Percentiles rank a stretch among this genome's conserved stretches.
Evolutionary conservation across 2,888 invertebrate genomes (phyloP).

Genomic region (Plagodis pulveraria): DNA sequence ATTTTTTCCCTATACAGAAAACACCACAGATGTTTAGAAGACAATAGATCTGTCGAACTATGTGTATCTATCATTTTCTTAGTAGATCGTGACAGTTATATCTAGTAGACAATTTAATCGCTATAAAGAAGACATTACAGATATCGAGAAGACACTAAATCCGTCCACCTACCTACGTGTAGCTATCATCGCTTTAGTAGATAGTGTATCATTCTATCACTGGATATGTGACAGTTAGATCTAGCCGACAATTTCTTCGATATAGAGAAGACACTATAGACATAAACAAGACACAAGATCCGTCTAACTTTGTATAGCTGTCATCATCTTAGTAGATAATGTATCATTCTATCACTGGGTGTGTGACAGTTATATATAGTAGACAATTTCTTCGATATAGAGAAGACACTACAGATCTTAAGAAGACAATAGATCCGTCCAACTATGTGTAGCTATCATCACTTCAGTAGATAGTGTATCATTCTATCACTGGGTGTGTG

Average conservation of each 20-base stretch:
- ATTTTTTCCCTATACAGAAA: slow-evolving; percentile 3
- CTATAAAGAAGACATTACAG: background rate
- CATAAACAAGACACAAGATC: background rate
- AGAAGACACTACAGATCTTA: background rate
- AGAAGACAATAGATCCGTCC: slow-evolving; percentile 1
- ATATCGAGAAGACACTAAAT: background rate
- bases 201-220: slow-evolving; percentile 35
- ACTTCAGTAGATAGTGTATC: slow-evolving; percentile 15
- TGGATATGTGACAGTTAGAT: slow-evolving; percentile 28
- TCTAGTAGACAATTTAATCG: slow-evolving; percentile 3
- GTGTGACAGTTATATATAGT: slow-evolving; percentile 11
- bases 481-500: slow-evolving; percentile 26
- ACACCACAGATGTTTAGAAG: background rate
- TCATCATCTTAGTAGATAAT: slow-evolving; percentile 20
- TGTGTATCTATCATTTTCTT: slow-evolving; percentile 22
- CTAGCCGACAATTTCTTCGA: slow-evolving; percentile 10
- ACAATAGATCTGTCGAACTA: background rate
- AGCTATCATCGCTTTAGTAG: slow-evolving; percentile 31
- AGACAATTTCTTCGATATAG: slow-evolving; percentile 7
- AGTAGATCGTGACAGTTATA: slow-evolving; percentile 30
- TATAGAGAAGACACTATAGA: background rate
- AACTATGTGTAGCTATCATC: slow-evolving; percentile 16
- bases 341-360: slow-evolving; percentile 25
- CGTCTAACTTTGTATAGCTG: slow-evolving; percentile 11
- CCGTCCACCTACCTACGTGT: slow-evolving; percentile 5